A percentile compares a stretch with the other conserved stretches of the same genome.
phyloP scores from a whole-genome alignment of 1,140 invertebrate species.

The Steinernema khuongi region DNA sequence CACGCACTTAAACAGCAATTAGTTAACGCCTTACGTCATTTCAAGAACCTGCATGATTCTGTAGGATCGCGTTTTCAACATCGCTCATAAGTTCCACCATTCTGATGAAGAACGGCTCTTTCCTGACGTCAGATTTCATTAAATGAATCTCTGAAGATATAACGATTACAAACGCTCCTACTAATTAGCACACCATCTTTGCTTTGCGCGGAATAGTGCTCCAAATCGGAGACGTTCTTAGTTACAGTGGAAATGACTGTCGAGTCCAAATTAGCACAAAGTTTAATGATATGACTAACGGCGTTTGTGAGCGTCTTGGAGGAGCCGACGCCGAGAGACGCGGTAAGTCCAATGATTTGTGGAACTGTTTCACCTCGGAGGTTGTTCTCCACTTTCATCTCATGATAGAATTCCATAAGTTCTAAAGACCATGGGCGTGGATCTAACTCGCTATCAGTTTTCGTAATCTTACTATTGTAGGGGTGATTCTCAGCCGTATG shows the following conservation, averaged over 20 bases:
- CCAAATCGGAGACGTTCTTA: not conserved
- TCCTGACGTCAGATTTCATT: not conserved
- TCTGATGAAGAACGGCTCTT: not conserved
- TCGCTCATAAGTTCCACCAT: no score
- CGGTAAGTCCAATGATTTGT: conserved; percentile 50
- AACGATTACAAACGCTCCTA: not conserved
- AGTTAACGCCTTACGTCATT: no score
- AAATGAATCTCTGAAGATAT: not conserved
- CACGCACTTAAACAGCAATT: no score
- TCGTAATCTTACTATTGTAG: conserved; percentile 32
- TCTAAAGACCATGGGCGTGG: conserved; percentile 30
- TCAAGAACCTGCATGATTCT: no score
- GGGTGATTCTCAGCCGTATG: conserved; percentile 41
- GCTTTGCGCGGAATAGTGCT: not conserved
- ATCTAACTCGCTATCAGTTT: not conserved
- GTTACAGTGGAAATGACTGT: conserved; percentile 11
- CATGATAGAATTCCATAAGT: conserved; percentile 37
- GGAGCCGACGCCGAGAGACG: conserved; percentile 43
- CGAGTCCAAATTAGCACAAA: conserved; percentile 37
- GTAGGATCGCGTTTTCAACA: no score
- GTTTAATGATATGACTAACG: conserved; percentile 14
- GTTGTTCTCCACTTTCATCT: conserved; percentile 22
- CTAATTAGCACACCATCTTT: not conserved
- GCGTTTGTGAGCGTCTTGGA: conserved; percentile 20
- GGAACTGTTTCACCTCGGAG: conserved; percentile 23